Conservation (phyloP, 1,140 invertebrate genomes). For the Drosophila kepulauana region DNA sequence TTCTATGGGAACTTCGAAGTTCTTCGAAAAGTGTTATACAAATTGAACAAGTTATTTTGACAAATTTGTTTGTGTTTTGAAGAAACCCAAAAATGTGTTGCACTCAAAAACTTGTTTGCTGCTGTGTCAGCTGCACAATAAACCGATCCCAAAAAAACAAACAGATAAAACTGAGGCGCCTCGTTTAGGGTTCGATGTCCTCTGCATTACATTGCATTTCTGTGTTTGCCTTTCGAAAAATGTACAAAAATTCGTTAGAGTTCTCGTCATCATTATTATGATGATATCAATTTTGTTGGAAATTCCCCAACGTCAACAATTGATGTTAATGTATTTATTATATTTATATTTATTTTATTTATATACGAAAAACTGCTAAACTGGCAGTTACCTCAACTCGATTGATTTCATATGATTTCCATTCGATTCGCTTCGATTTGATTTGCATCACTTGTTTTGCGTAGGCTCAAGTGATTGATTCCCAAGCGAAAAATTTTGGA, state of each 20-base stretch:
- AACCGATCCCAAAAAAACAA: conserved; percentile 6
- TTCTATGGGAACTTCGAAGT: neutral
- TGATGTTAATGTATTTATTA: conserved; percentile 13
- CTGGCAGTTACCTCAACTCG: conserved; percentile 10
- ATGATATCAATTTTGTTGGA: neutral
- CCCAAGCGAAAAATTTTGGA: conserved; percentile 13
- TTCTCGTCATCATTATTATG: conserved; percentile 10
- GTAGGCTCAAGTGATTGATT: conserved; percentile 56
- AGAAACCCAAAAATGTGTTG: neutral
- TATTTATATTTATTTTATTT: conserved; percentile 12
- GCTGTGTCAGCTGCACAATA: conserved; percentile 23
- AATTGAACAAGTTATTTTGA: conserved; percentile 10
- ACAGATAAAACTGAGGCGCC: neutral
- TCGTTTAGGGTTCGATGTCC: conserved; percentile 31
- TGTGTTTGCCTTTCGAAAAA: conserved; percentile 23
- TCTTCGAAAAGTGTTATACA: neutral
- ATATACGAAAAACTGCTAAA: conserved; percentile 13
- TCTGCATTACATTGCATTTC: conserved; percentile 10
- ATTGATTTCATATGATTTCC: conserved; percentile 5
- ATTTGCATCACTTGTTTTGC: conserved; percentile 35
- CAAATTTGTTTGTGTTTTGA: neutral
- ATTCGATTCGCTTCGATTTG: conserved; percentile 17
- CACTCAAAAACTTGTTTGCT: conserved; percentile 31
- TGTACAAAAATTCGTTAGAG: conserved; percentile 4
- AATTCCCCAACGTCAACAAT: neutral